Evolutionary conservation across 1,140 invertebrate genomes (phyloP), one percentile per base, ranked within the genome.

Genomic region (Thaumatotibia leucotreta): DNA sequence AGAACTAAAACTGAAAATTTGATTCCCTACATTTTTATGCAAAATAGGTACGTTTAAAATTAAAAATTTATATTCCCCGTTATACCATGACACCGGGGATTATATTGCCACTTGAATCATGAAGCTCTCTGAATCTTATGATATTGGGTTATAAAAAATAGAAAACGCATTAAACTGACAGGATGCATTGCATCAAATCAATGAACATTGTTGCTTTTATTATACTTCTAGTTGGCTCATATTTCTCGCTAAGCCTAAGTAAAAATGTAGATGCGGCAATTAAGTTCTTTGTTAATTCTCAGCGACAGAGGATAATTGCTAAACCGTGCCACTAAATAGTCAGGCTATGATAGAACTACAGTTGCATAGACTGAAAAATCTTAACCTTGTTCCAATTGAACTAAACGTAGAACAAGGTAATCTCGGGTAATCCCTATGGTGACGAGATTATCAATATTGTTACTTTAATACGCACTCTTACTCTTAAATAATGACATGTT

Each of bases 391-490:
- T 63, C 71, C 74, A 70, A 73, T 79, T 79, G 67, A 52, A 54
- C 72, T 64, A 68, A 75, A 67, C 73, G 74, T 73, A 67, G 76
- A 80, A 76, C 80, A 80, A 82, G 80, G 80, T 70, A 63, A 77
- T 45, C 35, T 45, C 39, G 9, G 5, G 39, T 45, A 45, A 45
- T 45, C 39, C 39, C 39, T 45, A 45, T 45, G 39, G 17, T 45
- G 17, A 45, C 14, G 6, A 45, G 39, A 45, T 45, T 45, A 45
- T 45, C 35, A n/a, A n/a, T n/a, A n/a, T n/a, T n/a, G n/a, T n/a
- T n/a, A n/a, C n/a, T n/a, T 39, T 45, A 45, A 45, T 45, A 20
- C 8, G 20, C 39, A 17, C 39, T 20, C 20, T 45, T 45, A 39
- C 35, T 35, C n/a, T 5, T 39, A 45, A 20, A 2, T 45, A 45